Evolutionary conservation across 2,888 invertebrate species (phyloP), one percentile per base, ranked within the genome.

Genomic region (Adelognathus sp.): DNA sequence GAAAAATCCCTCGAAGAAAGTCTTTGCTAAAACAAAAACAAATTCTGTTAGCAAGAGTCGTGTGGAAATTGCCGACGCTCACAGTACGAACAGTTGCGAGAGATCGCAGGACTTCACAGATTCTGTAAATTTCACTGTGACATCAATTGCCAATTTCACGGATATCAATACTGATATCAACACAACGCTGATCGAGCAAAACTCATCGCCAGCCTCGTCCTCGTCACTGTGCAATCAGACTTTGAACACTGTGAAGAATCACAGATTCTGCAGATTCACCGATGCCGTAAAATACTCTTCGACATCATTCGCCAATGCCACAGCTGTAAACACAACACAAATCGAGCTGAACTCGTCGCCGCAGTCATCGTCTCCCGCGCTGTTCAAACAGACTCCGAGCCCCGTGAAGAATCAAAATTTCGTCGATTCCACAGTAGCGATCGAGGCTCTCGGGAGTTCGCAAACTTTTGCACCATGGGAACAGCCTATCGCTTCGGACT

Each of bases 1-100:
- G 29, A 84, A 76, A 21, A 27, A 72, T 21, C 7, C 29, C 14
- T 7, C 5, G 52, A 52, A 1, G 2, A 63, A 64, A n/a, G 6
- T 18, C 21, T 16, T 52, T 3, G 39, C 16, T 6, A 33, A 11
- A 2, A 18, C 69, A 2, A 24, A n/a, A 7, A 27, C 16, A 3
- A 61, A 72, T 24, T 18, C 11, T 11, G 14, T n/a, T 9, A 71
- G 69, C 31, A 56, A 24, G 18, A 82, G 63, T 54, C 63, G 64
- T 31, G 72, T 84, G 11, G 80, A 85, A 78, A 84, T 84, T 33
- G 81, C 82, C 4, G 84, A 84, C 76, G 84, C 82, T 14, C 84
- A 86, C 61, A 85, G 85, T 56, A 86, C 85, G 18, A 82, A 83
- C 36, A 79, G 80, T 56, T 80, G 44, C 46, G 80, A 83, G 11